Base-by-base conservation (phyloP, 2,113 vertebrate genomes). In the Pithys albifrons region DNA sequence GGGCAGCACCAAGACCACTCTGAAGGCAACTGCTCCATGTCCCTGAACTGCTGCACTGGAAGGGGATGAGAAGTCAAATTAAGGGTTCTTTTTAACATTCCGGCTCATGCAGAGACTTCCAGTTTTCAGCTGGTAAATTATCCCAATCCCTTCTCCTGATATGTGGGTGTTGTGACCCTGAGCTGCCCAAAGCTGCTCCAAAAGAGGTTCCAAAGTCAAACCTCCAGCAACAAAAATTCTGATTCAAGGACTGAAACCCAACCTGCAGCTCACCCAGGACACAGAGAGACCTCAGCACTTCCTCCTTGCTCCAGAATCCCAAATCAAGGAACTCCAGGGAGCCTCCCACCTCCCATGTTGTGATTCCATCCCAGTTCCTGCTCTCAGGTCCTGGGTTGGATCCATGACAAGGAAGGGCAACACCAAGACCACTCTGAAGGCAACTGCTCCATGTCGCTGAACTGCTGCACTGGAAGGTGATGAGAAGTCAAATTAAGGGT, bases 1-100 rank as follows among this genome's bases (percentile, higher is more conserved):
- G 43, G 64, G 58, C 1, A 75, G 49, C 0, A 1, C 41, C 14
- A 29, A 71, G 46, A 54, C 12, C 0, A 0, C 64, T 66, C 9
- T n/a, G 46, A 16, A 80, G 58, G 74, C 41, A 41, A 41, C 41
- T 14, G 41, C 41, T 39, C 33, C 75, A 76, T 43, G 41, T 43
- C 62, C 54, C 58, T 23, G 13, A 35, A 39, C 25, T 23, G 45
- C n/a, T 17, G 31, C 22, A 19, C 41, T 15, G 22, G 29, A 57
- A 37, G 31, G 59, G 55, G 35, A 11, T 2, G 0, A 82, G 54
- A 25, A 75, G 37, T n/a, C n/a, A n/a, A n/a, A n/a, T n/a, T n/a
- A n/a, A n/a, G n/a, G n/a, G n/a, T n/a, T n/a, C n/a, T n/a, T n/a
- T n/a, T n/a, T n/a, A n/a, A n/a, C n/a, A n/a, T n/a, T n/a, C n/a